Conservation (phyloP, 2,113 vertebrate species). For the Phyllopteryx taeniolatus region DNA sequence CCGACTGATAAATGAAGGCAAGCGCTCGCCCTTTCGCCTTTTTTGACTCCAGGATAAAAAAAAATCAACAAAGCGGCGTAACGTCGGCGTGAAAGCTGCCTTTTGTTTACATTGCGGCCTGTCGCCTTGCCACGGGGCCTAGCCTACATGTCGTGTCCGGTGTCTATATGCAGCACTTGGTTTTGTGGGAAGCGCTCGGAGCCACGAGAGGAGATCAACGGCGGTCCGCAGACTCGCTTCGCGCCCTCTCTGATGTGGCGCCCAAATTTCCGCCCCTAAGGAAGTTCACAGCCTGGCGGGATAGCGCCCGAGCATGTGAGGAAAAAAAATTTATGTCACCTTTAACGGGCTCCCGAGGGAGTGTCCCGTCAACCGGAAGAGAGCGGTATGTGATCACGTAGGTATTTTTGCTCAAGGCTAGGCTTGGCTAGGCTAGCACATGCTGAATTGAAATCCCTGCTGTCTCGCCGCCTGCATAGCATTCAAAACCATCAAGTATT, state of each 20-base stretch:
- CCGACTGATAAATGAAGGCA: slow-evolving; percentile 20
- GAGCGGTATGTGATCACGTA: slow-evolving; percentile 13
- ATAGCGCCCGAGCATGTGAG: slow-evolving; percentile 43
- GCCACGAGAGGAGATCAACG: slow-evolving; percentile 65
- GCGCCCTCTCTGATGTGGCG: slow-evolving; percentile 68
- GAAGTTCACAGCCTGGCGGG: slow-evolving; percentile 60
- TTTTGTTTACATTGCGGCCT: slow-evolving; percentile 45
- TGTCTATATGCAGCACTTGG: slow-evolving; percentile 55
- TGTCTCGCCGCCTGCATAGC: background rate
- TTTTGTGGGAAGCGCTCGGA: slow-evolving; percentile 47
- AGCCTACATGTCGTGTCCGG: slow-evolving; percentile 39
- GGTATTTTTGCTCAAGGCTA: slow-evolving; percentile 22
- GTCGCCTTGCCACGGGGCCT: slow-evolving; percentile 3
- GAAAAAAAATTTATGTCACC: slow-evolving; percentile 23
- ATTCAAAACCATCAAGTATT: background rate
- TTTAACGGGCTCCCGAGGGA: slow-evolving; percentile 20
- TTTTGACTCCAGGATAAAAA: slow-evolving; percentile 25
- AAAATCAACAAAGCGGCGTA: background rate
- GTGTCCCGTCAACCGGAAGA: slow-evolving; percentile 22
- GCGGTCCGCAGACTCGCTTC: slow-evolving; percentile 59
- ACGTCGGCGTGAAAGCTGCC: slow-evolving; percentile 43
- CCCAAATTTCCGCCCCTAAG: slow-evolving; percentile 39
- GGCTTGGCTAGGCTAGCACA: background rate
- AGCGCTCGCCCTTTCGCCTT: slow-evolving; percentile 2
- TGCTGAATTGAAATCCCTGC: background rate